Conservation (phyloP, 2,888 invertebrate species). For the Dendrolimus pini region DNA sequence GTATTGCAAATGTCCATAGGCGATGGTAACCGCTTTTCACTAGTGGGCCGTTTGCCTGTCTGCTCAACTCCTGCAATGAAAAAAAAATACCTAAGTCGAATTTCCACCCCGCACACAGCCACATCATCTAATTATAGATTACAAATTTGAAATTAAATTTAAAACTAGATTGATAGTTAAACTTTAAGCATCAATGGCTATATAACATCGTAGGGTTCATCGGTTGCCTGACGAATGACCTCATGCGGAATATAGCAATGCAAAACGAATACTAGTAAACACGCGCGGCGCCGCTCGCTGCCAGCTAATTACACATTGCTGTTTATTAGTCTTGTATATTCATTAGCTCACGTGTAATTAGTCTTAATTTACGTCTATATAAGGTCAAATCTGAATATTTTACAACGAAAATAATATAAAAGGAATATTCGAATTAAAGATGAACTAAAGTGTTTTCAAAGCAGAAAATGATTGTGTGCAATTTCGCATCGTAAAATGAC, state of each 20-base stretch:
- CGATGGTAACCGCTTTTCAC: too few species aligned
- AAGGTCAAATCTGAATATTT: neutral
- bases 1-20: too few species aligned
- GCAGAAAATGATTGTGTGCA: slow-evolving; percentile 13
- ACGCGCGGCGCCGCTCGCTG: neutral
- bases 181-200: neutral
- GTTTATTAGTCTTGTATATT: neutral
- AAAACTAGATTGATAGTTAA: neutral
- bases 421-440: too few species aligned
- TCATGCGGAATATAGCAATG: neutral
- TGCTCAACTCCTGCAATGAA: too few species aligned
- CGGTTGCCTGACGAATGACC: neutral
- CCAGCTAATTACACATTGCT: neutral
- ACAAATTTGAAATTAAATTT: neutral
- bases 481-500: slow-evolving; percentile 33
- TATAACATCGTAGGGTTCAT: neutral
- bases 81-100: too few species aligned
- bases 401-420: too few species aligned
- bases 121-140: neutral
- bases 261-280: neutral
- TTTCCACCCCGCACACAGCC: neutral
- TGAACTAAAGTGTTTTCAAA: neutral
- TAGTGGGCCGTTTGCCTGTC: too few species aligned
- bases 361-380: neutral
- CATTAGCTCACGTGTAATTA: slow-evolving; percentile 2